Evolutionary conservation across 2,888 invertebrate species (phyloP), one percentile per base, ranked within the genome.

Genomic region (Pseudolycoriella hygida): DNA sequence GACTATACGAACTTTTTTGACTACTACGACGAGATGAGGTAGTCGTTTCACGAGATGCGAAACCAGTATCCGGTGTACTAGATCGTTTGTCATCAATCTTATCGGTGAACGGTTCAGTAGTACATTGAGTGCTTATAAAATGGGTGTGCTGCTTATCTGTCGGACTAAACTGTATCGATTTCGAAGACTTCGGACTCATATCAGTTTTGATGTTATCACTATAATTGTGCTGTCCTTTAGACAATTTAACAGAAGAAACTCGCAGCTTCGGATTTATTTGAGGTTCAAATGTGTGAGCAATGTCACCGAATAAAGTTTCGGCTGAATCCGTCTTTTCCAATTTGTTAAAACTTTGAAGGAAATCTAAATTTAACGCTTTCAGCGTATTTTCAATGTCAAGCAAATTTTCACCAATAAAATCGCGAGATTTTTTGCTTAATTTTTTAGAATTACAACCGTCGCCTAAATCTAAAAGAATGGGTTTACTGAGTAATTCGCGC

Each of bases 401-500:
- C 3, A 66, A 57, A 50, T 66, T 64, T 49, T 66, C 66, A 12
- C 60, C 61, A 19, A 64, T 58, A 39, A 58, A 56, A 52, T 62
- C 61, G 2, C 59, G 57, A 38, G 54, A 53, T 15, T 54, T 55
- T 49, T 49, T 55, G 44, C 51, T 54, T 47, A 51, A 42, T 14
- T 37, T 46, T 34, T 34, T 42, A 3, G 37, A 11, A 39, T 45
- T 18, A 32, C 14, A 31, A 20, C 41, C 20, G 18, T 39, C 43
- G 14, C 40, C 59, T 57, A 54, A 49, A 48, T 62, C 61, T 25
- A 61, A 51, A 39, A 56, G 58, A 41, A 65, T 51, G 1, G 77
- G 77, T 43, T 76, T 73, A 32, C 75, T 73, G 2, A 80, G 61
- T 12, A 80, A 63, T 57, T 80, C 79, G 4, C 78, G 72, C 0